Evolutionary conservation across 2,888 invertebrate species (phyloP).

Genomic region (Phengaris arion): DNA sequence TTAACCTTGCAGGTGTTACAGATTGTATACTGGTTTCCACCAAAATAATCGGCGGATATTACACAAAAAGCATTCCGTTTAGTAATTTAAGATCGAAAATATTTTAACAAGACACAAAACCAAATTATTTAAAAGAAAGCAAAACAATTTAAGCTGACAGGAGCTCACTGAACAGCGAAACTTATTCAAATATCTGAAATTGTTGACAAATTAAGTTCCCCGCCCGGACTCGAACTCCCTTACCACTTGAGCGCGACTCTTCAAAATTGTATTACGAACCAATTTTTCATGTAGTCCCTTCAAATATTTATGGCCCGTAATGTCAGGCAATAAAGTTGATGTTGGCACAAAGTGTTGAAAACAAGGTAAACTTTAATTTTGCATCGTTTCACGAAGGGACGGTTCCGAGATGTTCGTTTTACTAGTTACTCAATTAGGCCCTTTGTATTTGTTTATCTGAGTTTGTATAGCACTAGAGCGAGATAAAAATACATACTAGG

Average conservation of each 20-base stretch:
- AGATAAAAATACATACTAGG: slow-evolving; percentile 45
- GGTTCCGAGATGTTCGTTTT: slow-evolving; percentile 75
- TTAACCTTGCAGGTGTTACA: slow-evolving; percentile 18
- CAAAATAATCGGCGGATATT: slow-evolving; percentile 13
- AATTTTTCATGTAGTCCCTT: slow-evolving; percentile 29
- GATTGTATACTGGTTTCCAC: background rate
- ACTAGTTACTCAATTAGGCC: slow-evolving; percentile 81
- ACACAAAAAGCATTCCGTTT: slow-evolving; percentile 21
- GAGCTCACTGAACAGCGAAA: slow-evolving; percentile 76
- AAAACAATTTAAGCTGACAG: slow-evolving; percentile 76
- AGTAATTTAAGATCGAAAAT: slow-evolving; percentile 38
- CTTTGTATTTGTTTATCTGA: slow-evolving; percentile 80
- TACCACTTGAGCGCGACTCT: slow-evolving; percentile 73
- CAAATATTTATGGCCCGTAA: slow-evolving; percentile 38
- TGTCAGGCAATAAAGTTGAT: slow-evolving; percentile 41
- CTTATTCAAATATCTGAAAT: slow-evolving; percentile 80
- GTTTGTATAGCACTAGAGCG: slow-evolving; percentile 70
- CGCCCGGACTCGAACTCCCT: slow-evolving; percentile 68
- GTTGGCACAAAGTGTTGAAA: slow-evolving; percentile 36
- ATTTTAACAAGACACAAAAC: slow-evolving; percentile 41
- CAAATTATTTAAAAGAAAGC: slow-evolving; percentile 64
- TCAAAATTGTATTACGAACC: slow-evolving; percentile 61
- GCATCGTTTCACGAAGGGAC: slow-evolving; percentile 67
- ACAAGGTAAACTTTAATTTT: slow-evolving; percentile 42
- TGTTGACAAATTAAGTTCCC: slow-evolving; percentile 80